A percentile compares a stretch with the other conserved stretches of the same genome.
phyloP scores from a whole-genome alignment of 1,140 invertebrate species.

The Ptiloglossa arizonensis region DNA sequence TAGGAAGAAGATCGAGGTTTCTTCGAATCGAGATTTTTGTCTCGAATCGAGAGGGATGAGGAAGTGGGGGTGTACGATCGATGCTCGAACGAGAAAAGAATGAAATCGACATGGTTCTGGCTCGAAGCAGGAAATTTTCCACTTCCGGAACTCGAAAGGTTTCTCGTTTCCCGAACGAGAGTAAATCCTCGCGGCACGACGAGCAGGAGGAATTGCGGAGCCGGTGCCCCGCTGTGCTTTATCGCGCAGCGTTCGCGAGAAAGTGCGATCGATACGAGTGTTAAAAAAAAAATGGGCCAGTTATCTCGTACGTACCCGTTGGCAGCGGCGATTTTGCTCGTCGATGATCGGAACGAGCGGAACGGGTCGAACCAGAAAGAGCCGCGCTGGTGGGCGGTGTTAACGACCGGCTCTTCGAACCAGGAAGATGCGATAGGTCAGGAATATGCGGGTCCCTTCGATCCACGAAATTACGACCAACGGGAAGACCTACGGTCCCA shows the following conservation, averaged over 20 bases:
- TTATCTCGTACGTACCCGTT: slow-evolving; percentile 27
- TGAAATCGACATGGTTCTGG: too few relatives aligned
- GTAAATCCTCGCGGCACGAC: neutral
- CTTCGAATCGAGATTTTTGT: too few relatives aligned
- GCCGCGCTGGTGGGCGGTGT: slow-evolving; percentile 31
- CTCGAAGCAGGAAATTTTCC: too few relatives aligned
- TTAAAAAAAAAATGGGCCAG: slow-evolving; percentile 14
- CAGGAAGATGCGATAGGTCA: slow-evolving; percentile 57
- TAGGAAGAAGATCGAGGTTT: too few relatives aligned
- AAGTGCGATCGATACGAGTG: neutral
- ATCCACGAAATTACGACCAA: slow-evolving; percentile 41
- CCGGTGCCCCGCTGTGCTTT: neutral
- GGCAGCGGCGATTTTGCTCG: slow-evolving; percentile 27
- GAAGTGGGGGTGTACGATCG: too few relatives aligned
- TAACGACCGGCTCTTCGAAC: slow-evolving; percentile 44
- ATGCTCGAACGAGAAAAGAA: too few relatives aligned
- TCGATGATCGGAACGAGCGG: slow-evolving; percentile 37
- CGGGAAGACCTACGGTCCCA: neutral
- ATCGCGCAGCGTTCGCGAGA: neutral
- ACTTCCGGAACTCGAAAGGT: too few relatives aligned
- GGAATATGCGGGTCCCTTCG: slow-evolving; percentile 41
- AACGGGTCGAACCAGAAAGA: slow-evolving; percentile 53
- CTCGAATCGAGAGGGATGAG: too few relatives aligned
- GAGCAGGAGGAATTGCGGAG: too few relatives aligned
- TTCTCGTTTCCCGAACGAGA: too few relatives aligned